Percentiles rank a stretch among this genome's conserved stretches.
Conservation (phyloP, 2,888 invertebrate genomes). For the Cryptus viduatorius region DNA sequence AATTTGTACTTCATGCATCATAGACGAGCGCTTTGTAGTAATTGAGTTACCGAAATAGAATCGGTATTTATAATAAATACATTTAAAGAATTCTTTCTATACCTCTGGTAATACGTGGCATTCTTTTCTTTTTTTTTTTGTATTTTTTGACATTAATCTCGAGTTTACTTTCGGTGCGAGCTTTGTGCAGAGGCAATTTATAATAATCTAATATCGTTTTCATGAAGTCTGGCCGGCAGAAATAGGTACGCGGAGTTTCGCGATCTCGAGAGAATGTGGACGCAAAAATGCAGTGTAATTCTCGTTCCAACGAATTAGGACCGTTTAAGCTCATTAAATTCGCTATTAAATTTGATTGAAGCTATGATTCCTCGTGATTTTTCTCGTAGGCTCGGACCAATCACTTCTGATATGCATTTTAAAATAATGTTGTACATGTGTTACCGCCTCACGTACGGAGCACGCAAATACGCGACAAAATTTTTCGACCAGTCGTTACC, state of each 20-base stretch:
- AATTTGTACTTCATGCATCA: conserved; percentile 2
- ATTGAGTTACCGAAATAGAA: neutral
- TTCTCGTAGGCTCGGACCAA: neutral
- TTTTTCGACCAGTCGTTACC: no score
- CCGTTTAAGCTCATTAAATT: conserved; percentile 2
- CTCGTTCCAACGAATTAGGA: neutral
- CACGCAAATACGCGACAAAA: no score
- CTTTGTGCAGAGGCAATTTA: conserved; percentile 9
- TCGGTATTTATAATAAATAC: neutral
- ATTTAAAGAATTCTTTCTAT: neutral
- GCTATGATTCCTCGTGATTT: neutral
- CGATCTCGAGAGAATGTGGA: conserved; percentile 1
- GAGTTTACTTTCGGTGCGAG: conserved; percentile 9
- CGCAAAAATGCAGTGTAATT: conserved; percentile 1
- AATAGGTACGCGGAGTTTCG: conserved; percentile 10
- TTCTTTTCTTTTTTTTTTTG: neutral
- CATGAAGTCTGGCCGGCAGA: conserved; percentile 2
- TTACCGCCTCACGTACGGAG: no score
- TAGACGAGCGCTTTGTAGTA: neutral
- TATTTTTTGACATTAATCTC: conserved; percentile 6
- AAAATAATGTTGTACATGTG: neutral
- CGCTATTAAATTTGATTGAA: neutral
- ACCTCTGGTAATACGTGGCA: neutral
- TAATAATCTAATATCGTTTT: neutral
- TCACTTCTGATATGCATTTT: conserved; percentile 5